Percentiles rank a stretch among this genome's conserved stretches.
phyloP scores from a whole-genome alignment of 2,797 vertebrate species.

The Mus minutoides region DNA sequence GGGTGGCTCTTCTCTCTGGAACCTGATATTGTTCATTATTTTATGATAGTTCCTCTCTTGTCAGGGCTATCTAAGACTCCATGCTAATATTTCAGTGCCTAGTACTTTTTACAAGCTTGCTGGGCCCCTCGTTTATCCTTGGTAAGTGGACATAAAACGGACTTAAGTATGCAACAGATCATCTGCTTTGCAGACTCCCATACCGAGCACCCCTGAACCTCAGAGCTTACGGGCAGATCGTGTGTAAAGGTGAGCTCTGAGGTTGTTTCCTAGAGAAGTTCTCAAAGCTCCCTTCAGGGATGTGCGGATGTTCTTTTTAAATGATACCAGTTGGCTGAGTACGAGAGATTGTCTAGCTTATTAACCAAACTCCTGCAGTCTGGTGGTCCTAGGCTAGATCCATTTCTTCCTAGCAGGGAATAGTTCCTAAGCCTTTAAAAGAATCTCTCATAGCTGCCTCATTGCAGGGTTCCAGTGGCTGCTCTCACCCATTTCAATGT shows the following conservation, averaged over 20 bases:
- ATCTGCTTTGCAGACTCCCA: slow-evolving; percentile 45
- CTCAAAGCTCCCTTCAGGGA: slow-evolving; percentile 37
- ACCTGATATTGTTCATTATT: neutral
- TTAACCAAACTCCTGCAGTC: slow-evolving; percentile 49
- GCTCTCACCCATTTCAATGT: neutral
- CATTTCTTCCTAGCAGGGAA: neutral
- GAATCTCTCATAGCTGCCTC: neutral
- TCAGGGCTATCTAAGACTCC: neutral
- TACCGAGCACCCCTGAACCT: slow-evolving; percentile 48
- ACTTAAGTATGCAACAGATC: slow-evolving; percentile 32
- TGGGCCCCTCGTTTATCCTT: slow-evolving; percentile 5
- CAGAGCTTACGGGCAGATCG: slow-evolving; percentile 14
- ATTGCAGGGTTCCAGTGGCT: neutral
- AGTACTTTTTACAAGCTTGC: slow-evolving; percentile 21
- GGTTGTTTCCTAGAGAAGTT: slow-evolving; percentile 43
- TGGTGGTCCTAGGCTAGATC: slow-evolving; percentile 38
- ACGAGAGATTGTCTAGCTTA: slow-evolving; percentile 57
- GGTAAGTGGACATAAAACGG: slow-evolving; percentile 45
- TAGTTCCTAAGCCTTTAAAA: slow-evolving; percentile 35
- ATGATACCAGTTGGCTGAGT: slow-evolving; percentile 56
- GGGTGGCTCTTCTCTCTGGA: neutral
- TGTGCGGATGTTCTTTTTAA: slow-evolving; percentile 41
- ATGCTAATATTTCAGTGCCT: slow-evolving; percentile 48
- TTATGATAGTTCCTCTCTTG: slow-evolving; percentile 15
- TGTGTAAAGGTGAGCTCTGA: slow-evolving; percentile 33